Percentiles rank a stretch among this genome's conserved stretches.
These are phyloP conservation scores for Pocillopora damicornis DNA, from an alignment of 64 coral and sea anemone genomes.

Conservation along the genomic window DNA sequence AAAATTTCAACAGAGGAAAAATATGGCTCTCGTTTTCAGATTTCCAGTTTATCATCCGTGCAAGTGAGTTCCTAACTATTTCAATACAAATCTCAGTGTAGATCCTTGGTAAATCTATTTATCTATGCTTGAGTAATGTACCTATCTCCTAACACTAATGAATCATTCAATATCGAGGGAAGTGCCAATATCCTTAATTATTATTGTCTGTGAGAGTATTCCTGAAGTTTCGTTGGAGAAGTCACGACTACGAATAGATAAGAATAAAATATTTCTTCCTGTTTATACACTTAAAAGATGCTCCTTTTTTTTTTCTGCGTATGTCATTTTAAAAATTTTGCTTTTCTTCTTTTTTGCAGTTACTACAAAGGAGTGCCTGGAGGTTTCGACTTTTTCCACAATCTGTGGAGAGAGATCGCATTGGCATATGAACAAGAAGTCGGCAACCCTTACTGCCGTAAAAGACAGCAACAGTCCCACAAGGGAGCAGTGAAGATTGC, in stretches of 20 bases:
- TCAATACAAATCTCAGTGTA: neutral
- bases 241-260: no score
- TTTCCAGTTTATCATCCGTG: constrained; percentile 17
- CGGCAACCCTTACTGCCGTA: neutral
- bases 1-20: neutral
- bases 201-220: no score
- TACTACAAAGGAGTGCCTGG: neutral
- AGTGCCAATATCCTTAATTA: no score
- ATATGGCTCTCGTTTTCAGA: constrained; percentile 35
- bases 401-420: neutral
- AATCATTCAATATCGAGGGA: no score
- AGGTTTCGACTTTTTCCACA: neutral
- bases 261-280: no score
- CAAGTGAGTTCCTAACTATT: neutral
- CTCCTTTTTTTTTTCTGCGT: neutral
- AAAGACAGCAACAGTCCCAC: neutral
- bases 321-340: neutral
- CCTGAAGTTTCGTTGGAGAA: no score
- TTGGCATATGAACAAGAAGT: neutral
- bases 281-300: no score
- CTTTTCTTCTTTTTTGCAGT: neutral
- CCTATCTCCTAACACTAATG: no score
- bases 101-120: no score
- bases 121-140: no score
- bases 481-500: constrained; percentile 22